Base-by-base conservation (phyloP, 1,140 invertebrate genomes). In the Capitella teleta region DNA sequence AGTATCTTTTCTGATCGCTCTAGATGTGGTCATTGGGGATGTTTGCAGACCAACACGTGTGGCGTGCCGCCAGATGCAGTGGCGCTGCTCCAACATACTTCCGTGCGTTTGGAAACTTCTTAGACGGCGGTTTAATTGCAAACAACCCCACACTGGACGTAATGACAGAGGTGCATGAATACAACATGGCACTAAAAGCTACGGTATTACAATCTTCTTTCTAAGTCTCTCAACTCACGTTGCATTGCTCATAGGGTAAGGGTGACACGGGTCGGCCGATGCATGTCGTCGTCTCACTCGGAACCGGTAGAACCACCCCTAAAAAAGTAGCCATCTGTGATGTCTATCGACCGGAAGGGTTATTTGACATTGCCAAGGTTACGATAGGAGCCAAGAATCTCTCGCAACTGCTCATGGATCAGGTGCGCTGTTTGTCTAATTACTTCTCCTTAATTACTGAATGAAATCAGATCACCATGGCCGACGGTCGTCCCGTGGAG, bases 11-110 rank as follows among this genome's bases (percentile, higher is more conserved):
- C n/a, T n/a, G n/a, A n/a, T n/a, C n/a, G n/a, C n/a, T n/a, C n/a
- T n/a, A n/a, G 32, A 10, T 16, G 16, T 12, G 10, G 10, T 34
- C 32, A 8, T 2, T 24, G 16, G 5, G 8, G 10, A 21, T 40
- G 10, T 8, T 61, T 62, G 43, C 52, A 51, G 80, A 89, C 30
- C 86, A 93, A 64, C 67, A 83, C 12, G 74, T 94, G 12, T 96
- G 91, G 91, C 79, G 85, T 59, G 87, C 85, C 0, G 91, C 86
- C 0, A 74, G 91, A 51, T 84, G 86, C 12, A 89, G 85, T 16
- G 92, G 92, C 6, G 92, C 93, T 0, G 93, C 93, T 19, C 93
- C 93, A 1, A 90, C 91, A 0, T 98, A 93, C 73, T 98, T 97
- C 64, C 77, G 80, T 50, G 79, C 84, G 0, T 86, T 82, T 61